Conservation (phyloP, 1,140 invertebrate species). For the Ylistrum balloti region DNA sequence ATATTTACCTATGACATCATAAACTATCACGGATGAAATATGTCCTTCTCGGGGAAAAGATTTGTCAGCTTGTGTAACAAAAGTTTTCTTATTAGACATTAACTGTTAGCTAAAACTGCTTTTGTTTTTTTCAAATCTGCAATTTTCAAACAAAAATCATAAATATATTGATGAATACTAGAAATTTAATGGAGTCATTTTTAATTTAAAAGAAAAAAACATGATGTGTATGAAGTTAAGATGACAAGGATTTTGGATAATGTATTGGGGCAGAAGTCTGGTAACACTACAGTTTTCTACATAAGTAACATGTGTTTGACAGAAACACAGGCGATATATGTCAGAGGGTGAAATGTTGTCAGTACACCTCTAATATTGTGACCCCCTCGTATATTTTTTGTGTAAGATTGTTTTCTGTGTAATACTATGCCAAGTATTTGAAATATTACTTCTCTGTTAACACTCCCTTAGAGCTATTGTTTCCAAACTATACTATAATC, state of each 20-base stretch:
- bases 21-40: slow-evolving; percentile 3
- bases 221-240: background rate
- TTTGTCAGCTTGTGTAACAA: background rate
- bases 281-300: background rate
- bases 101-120: background rate
- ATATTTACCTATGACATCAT: slow-evolving; percentile 36
- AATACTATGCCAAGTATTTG: background rate
- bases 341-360: background rate
- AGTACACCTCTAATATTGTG: background rate
- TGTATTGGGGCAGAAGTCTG: background rate
- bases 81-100: background rate
- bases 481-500: background rate
- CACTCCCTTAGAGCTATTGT: background rate
- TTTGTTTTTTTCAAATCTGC: background rate
- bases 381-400: background rate
- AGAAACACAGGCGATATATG: background rate
- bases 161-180: background rate
- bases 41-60: background rate
- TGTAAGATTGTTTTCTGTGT: slow-evolving; percentile 16
- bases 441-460: background rate
- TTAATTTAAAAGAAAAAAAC: background rate
- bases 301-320: slow-evolving; percentile 19
- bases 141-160: too few species aligned
- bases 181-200: background rate
- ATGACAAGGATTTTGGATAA: background rate